Conservation (phyloP, 2,888 invertebrate genomes). For the Clistopyga incitator region DNA sequence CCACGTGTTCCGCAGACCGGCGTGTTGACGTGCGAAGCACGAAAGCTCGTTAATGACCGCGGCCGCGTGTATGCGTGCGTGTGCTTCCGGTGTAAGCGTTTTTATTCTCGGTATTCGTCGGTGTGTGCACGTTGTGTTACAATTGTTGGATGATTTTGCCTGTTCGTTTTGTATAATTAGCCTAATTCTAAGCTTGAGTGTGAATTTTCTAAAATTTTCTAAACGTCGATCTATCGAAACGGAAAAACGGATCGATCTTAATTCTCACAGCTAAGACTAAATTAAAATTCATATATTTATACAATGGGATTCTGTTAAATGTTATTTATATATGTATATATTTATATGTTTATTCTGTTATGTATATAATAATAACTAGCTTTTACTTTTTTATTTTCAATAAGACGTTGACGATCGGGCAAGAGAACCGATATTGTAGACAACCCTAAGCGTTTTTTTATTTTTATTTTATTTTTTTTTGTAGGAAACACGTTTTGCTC, state of each 20-base stretch:
- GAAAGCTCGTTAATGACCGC: conserved; percentile 15
- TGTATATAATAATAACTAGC: conserved; percentile 32
- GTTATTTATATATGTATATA: conserved; percentile 28
- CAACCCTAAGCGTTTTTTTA: conserved; percentile 58
- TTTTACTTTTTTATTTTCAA: conserved; percentile 30
- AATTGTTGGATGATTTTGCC: not conserved
- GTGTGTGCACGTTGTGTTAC: conserved; percentile 8
- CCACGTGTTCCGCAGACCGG: conserved; percentile 8
- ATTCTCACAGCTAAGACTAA: conserved; percentile 49
- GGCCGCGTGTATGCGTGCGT: conserved; percentile 45
- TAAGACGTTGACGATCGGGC: conserved; percentile 50
- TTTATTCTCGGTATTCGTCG: conserved; percentile 20
- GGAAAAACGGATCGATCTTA: conserved; percentile 47
- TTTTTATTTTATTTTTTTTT: too few relatives aligned
- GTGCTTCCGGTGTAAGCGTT: conserved; percentile 14
- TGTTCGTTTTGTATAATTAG: conserved; percentile 9
- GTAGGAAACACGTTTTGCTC: conserved; percentile 78
- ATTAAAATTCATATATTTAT: conserved; percentile 55
- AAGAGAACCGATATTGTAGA: conserved; percentile 57
- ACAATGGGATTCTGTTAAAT: conserved; percentile 50
- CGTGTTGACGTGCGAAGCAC: conserved; percentile 36
- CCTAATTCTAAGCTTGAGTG: conserved; percentile 35
- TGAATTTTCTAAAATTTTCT: conserved; percentile 36
- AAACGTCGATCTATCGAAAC: conserved; percentile 49
- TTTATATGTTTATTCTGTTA: conserved; percentile 30